Conservation (phyloP, 1,140 invertebrate species). For the Drosophila tsacasi region DNA sequence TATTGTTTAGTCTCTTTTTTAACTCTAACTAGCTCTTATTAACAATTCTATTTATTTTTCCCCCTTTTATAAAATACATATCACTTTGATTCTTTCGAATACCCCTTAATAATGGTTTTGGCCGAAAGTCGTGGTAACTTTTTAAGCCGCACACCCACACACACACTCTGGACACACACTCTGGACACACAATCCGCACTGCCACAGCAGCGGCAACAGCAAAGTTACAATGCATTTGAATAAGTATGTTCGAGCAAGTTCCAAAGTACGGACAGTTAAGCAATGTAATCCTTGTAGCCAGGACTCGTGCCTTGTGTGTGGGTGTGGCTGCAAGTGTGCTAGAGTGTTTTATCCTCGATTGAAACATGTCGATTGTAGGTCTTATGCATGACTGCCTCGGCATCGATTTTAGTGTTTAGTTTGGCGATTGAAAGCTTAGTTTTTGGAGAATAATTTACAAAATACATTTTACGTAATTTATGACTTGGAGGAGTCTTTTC, state of each 20-base stretch:
- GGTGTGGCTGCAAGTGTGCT: slow-evolving; percentile 14
- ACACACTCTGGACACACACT: background rate
- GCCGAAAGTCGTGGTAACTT: slow-evolving; percentile 34
- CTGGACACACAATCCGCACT: slow-evolving; percentile 2
- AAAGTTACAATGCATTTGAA: slow-evolving; percentile 48
- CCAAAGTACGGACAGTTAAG: slow-evolving; percentile 54
- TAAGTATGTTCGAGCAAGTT: slow-evolving; percentile 42
- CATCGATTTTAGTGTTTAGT: slow-evolving; percentile 38
- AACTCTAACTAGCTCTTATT: no score
- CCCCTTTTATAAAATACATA: background rate
- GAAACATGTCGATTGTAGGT: slow-evolving; percentile 59
- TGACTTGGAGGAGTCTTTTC: background rate
- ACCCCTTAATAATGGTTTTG: slow-evolving; percentile 8
- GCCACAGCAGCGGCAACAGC: slow-evolving; percentile 22
- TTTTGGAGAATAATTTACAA: background rate
- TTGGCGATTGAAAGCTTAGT: slow-evolving; percentile 2
- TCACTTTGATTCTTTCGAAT: background rate
- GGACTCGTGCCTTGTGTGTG: slow-evolving; percentile 19
- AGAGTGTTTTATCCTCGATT: slow-evolving; percentile 57
- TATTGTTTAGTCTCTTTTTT: no score
- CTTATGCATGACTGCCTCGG: slow-evolving; percentile 29
- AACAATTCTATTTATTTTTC: no score
- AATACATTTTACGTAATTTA: slow-evolving; percentile 12
- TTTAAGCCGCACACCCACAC: slow-evolving; percentile 19
- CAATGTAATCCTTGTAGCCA: slow-evolving; percentile 49